A percentile compares a stretch with the other conserved stretches of the same genome.
Conservation (phyloP, 2,888 invertebrate species). For the Leptothorax acervorum region DNA sequence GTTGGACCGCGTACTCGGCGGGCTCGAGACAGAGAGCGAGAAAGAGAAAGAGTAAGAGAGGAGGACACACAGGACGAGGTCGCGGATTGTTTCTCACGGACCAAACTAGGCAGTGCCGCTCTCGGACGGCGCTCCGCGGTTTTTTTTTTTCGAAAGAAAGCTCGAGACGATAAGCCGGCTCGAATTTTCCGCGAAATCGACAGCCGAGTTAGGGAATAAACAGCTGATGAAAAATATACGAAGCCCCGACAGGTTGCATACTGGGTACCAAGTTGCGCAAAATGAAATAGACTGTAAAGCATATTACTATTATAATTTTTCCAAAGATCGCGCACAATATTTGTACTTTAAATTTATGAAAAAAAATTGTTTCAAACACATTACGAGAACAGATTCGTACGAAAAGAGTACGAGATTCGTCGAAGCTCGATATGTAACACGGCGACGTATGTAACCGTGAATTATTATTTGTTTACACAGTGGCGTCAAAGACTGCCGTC, state of each 20-base stretch:
- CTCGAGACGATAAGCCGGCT: not conserved
- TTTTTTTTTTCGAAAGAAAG: conserved; percentile 6
- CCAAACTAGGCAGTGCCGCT: conserved; percentile 75
- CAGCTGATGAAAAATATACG: not conserved
- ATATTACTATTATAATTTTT: too few relatives aligned
- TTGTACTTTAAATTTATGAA: not conserved
- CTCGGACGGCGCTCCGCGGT: conserved; percentile 4
- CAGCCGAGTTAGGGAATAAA: not conserved
- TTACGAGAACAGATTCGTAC: not conserved
- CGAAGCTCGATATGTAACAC: not conserved
- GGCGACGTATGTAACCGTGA: not conserved
- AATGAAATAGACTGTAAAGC: not conserved
- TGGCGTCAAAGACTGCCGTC: not conserved
- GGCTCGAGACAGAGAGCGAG: not conserved
- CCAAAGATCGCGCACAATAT: too few relatives aligned
- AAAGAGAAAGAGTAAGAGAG: conserved; percentile 45
- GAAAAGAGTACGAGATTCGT: not conserved
- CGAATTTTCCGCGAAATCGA: conserved; percentile 40
- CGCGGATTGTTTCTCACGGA: conserved; percentile 78
- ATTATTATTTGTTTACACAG: conserved; percentile 28
- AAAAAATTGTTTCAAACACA: not conserved
- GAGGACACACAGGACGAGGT: conserved; percentile 37
- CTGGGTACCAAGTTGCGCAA: not conserved
- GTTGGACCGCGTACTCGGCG: conserved; percentile 5
- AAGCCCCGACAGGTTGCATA: not conserved